Base-by-base conservation (phyloP, 1,140 invertebrate genomes). In the Dinoponera quadriceps region DNA sequence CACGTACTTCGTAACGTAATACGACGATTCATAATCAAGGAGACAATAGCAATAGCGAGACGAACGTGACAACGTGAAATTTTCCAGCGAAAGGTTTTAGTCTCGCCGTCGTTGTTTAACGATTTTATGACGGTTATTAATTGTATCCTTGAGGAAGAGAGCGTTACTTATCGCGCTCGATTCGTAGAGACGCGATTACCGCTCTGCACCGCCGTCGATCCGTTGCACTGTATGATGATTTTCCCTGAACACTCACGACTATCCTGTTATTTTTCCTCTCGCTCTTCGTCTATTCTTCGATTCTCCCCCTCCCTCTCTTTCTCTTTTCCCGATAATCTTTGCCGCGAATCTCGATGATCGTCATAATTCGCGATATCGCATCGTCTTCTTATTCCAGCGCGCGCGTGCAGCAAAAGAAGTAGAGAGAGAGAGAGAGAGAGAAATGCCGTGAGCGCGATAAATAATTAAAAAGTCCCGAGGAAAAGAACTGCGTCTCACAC, bases 381-480 rank as follows among this genome's bases (percentile, higher is more conserved):
- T 83, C 55, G 72, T 60, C 62, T 38, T 57, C 72, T 57, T 66
- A 83, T 66, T 49, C 48, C 59, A 33, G 29, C 5, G 5, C 9
- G 9, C 38, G 9, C 33, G 38, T 59, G 72, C 71, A 57, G 77
- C 72, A 77, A 82, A 74, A 71, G n/a, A n/a, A n/a, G n/a, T n/a
- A n/a, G n/a, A n/a, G n/a, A 72, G 57, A 22, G 27, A 20, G 18
- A 33, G 68, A 77, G 38, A 59, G 65, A 44, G 38, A 44, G 38
- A 44, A 9, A 9, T 44, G 38, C 16, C 51, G 72, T 49, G 29
- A 59, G 27, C 38, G 49, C 33, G 83, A 57, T 73, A 83, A 77
- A 87, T 86, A 87, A 86, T 72, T 74, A 83, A 86, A 86, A 65
- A 85, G 65, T 66, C 75, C 38, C 48, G 38, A 68, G 48, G 20